These are phyloP conservation scores for Aphidoletes aphidimyza DNA, from an alignment of 2,888 invertebrate species.

Conservation along the genomic window DNA sequence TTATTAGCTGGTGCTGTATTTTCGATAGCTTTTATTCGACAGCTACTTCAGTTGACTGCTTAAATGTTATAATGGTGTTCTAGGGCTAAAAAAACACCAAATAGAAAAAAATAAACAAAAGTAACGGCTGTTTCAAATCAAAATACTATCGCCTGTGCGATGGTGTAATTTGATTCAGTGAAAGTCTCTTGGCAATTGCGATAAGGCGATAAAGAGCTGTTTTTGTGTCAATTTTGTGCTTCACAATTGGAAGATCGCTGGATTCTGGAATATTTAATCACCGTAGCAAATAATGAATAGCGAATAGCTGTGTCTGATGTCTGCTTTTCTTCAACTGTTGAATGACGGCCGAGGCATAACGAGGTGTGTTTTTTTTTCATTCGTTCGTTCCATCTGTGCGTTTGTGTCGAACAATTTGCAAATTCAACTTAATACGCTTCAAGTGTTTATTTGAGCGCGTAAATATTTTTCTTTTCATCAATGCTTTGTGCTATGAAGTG, in stretches of 20 bases:
- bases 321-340: background rate
- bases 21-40: background rate
- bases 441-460: background rate
- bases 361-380: background rate
- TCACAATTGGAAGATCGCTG: background rate
- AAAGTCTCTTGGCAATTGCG: background rate
- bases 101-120: background rate
- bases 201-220: background rate
- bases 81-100: background rate
- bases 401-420: background rate
- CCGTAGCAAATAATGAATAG: no score
- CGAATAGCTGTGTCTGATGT: background rate
- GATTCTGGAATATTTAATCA: no score
- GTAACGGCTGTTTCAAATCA: background rate
- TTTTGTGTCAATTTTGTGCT: background rate
- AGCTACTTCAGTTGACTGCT: background rate
- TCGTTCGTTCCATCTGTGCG: background rate
- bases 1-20: background rate
- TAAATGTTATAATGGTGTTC: background rate
- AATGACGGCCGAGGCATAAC: background rate
- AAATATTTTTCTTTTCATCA: constrained; percentile 12
- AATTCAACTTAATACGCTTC: background rate
- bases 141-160: background rate
- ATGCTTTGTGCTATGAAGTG: background rate
- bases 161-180: constrained; percentile 8